Evolutionary conservation across 2,113 vertebrate species (phyloP).

Genomic region (Ahaetulla prasina): DNA sequence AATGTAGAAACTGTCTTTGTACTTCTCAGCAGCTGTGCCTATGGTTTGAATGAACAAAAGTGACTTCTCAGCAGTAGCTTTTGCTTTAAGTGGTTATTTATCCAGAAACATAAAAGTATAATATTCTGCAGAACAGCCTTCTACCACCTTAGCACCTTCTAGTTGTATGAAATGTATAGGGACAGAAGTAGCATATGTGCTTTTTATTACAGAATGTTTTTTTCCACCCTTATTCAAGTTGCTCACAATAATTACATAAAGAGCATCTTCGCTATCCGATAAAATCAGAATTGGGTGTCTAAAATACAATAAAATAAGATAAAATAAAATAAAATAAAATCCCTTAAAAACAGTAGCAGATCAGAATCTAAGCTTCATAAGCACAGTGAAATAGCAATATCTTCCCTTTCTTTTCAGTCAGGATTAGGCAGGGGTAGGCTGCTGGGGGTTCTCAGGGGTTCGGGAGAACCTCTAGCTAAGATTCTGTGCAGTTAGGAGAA

Average conservation of each 20-base stretch:
- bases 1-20: slow-evolving; percentile 3
- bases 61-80: slow-evolving; percentile 50
- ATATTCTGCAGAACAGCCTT: background rate
- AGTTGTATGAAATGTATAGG: background rate
- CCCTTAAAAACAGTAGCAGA: background rate
- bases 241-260: background rate
- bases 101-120: background rate
- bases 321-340: background rate
- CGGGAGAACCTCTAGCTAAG: too few relatives aligned
- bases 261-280: background rate
- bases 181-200: background rate
- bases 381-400: background rate
- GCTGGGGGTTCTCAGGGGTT: too few relatives aligned
- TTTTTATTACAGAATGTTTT: background rate
- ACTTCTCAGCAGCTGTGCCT: slow-evolving; percentile 21
- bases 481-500: too few relatives aligned
- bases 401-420: background rate
- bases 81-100: background rate
- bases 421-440: too few relatives aligned
- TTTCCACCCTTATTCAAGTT: background rate
- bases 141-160: background rate
- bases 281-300: background rate
- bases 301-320: background rate
- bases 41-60: slow-evolving; percentile 27
- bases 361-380: background rate